phyloP scores from a whole-genome alignment of 2,797 vertebrate genomes.

The Carduelis carduelis region DNA sequence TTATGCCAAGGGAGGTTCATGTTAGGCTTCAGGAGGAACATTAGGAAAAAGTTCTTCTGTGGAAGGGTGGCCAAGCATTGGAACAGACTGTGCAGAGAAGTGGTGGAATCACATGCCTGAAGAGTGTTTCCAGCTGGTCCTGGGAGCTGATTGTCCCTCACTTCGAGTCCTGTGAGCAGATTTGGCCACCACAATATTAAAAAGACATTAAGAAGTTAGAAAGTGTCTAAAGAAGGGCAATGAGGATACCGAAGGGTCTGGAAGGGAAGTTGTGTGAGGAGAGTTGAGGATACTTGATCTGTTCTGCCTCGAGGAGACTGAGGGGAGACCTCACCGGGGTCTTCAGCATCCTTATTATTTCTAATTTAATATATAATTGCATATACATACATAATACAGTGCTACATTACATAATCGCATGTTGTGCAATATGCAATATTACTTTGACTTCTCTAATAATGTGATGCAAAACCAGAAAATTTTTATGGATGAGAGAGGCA shows the following conservation, averaged over 20 bases:
- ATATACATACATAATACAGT: too few species aligned
- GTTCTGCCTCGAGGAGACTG: background rate
- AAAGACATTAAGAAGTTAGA: too few species aligned
- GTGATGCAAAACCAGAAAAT: background rate
- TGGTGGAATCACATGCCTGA: background rate
- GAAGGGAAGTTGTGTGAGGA: rapidly evolving
- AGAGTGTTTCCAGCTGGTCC: too few species aligned
- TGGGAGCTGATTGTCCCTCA: background rate
- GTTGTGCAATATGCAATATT: background rate
- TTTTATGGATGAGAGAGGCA: background rate
- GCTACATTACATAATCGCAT: background rate
- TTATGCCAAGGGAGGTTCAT: background rate
- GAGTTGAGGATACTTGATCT: too few species aligned
- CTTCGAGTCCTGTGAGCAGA: rapidly evolving
- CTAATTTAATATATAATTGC: too few species aligned
- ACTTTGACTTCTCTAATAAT: background rate
- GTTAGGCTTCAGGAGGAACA: background rate
- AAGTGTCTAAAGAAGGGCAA: background rate
- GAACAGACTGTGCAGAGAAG: background rate
- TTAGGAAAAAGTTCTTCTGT: background rate
- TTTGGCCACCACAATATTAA: too few species aligned
- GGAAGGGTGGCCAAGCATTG: background rate
- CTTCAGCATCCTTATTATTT: too few species aligned
- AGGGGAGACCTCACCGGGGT: background rate
- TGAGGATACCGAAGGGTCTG: background rate